These are phyloP conservation scores for Psammodynastes pulverulentus DNA, from an alignment of 2,113 vertebrate genomes.

Conservation along the genomic window DNA sequence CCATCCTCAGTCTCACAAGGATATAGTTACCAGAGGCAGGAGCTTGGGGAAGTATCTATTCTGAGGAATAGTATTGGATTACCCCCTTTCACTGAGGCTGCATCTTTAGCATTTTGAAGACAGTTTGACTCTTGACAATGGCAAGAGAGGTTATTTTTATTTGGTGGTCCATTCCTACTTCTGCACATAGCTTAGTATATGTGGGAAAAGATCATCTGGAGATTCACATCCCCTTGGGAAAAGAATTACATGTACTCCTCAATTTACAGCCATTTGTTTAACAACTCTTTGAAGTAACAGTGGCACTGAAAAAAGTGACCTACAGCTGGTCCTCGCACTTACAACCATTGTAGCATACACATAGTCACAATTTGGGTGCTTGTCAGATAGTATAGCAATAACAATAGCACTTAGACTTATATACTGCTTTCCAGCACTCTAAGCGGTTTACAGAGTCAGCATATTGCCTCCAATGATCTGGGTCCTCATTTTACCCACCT, in stretches of 20 bases:
- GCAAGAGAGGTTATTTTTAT: slow-evolving; percentile 7
- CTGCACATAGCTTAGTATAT: neutral
- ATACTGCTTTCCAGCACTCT: too few relatives aligned
- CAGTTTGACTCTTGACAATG: neutral
- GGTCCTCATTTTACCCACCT: too few relatives aligned
- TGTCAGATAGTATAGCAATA: neutral
- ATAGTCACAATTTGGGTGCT: neutral
- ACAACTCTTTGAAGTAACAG: neutral
- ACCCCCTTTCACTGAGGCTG: slow-evolving; percentile 20
- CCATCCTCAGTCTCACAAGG: slow-evolving; percentile 29
- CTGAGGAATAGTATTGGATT: slow-evolving; percentile 52
- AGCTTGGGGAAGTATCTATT: slow-evolving; percentile 44
- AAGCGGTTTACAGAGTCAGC: too few relatives aligned
- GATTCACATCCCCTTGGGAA: neutral
- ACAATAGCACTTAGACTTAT: too few relatives aligned
- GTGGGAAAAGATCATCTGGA: neutral
- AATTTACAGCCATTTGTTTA: neutral
- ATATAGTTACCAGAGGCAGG: slow-evolving; percentile 53
- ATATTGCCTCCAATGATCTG: too few relatives aligned
- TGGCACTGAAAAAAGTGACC: neutral
- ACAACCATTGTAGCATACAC: neutral
- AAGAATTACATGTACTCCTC: neutral
- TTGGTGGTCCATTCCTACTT: neutral
- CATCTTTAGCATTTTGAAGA: slow-evolving; percentile 40
- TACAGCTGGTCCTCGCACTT: neutral